These are phyloP conservation scores for Muricea muricata DNA, from an alignment of 92 coral and sea anemone species.

Conservation along the genomic window DNA sequence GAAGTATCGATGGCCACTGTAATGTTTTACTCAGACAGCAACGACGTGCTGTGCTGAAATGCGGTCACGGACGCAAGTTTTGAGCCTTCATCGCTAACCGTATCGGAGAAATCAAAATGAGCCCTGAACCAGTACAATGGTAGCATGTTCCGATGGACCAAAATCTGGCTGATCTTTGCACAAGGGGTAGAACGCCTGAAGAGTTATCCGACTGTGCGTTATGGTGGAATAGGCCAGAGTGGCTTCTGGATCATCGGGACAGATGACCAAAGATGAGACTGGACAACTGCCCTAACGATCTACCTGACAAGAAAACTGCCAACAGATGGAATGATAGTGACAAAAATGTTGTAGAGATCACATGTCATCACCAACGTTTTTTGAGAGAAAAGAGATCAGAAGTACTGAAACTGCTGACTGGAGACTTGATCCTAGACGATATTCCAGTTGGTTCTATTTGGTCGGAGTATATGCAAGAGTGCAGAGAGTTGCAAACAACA, in stretches of 20 bases:
- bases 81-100: too few species aligned
- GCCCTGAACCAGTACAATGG: slow-evolving; percentile 63
- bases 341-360: not conserved
- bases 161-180: too few species aligned
- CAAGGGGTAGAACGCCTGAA: too few species aligned
- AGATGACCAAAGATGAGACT: too few species aligned
- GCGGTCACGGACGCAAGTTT: slow-evolving; percentile 58
- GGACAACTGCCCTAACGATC: too few species aligned
- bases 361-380: not conserved
- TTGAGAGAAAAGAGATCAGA: too few species aligned
- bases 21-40: slow-evolving; percentile 62
- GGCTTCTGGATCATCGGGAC: too few species aligned
- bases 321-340: too few species aligned
- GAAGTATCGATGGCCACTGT: slow-evolving; percentile 47
- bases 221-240: slow-evolving; percentile 64
- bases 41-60: slow-evolving; percentile 63
- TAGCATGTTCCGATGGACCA: slow-evolving; percentile 57
- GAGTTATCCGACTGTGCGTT: slow-evolving; percentile 38
- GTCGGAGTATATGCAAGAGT: slow-evolving; percentile 24
- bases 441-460: slow-evolving; percentile 41
- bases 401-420: too few species aligned
- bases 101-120: slow-evolving; percentile 65
- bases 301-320: too few species aligned
- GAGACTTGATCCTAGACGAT: too few species aligned
- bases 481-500: too few species aligned